phyloP scores from a whole-genome alignment of 1,140 invertebrate genomes.

The Cepaea nemoralis region DNA sequence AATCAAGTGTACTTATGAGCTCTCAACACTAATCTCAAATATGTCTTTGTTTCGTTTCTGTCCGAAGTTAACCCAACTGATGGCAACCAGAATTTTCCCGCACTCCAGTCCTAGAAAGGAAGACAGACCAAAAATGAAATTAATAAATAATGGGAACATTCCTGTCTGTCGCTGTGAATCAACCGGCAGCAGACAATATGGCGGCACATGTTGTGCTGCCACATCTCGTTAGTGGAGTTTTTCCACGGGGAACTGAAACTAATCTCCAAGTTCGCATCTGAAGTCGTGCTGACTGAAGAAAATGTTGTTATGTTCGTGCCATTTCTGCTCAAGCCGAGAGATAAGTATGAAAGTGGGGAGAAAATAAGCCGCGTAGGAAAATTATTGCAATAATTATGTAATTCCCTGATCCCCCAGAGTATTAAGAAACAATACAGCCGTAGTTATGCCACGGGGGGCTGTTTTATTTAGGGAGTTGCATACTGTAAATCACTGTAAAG shows the following conservation, averaged over 20 bases:
- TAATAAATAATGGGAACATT: not conserved
- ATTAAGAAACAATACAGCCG: no score
- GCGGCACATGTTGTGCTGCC: conserved; percentile 13
- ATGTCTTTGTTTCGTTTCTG: not conserved
- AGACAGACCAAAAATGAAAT: not conserved
- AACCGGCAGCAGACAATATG: conserved; percentile 10
- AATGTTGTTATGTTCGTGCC: not conserved
- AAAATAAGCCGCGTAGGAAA: not conserved
- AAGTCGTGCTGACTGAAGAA: not conserved
- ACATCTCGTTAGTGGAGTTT: not conserved
- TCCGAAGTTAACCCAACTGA: not conserved
- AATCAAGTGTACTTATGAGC: no score
- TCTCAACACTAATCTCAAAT: no score
- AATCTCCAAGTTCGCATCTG: not conserved
- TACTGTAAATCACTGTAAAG: no score
- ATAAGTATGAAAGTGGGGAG: not conserved
- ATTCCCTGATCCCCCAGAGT: no score
- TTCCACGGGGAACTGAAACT: not conserved
- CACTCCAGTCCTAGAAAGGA: not conserved
- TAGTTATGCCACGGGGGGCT: no score
- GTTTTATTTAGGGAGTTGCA: no score
- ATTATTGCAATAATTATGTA: not conserved
- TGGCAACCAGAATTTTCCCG: not conserved
- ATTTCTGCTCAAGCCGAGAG: not conserved
- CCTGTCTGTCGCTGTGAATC: not conserved